These are phyloP conservation scores for Babyrousa celebensis DNA, from an alignment of 2,797 vertebrate genomes.

Conservation along the genomic window DNA sequence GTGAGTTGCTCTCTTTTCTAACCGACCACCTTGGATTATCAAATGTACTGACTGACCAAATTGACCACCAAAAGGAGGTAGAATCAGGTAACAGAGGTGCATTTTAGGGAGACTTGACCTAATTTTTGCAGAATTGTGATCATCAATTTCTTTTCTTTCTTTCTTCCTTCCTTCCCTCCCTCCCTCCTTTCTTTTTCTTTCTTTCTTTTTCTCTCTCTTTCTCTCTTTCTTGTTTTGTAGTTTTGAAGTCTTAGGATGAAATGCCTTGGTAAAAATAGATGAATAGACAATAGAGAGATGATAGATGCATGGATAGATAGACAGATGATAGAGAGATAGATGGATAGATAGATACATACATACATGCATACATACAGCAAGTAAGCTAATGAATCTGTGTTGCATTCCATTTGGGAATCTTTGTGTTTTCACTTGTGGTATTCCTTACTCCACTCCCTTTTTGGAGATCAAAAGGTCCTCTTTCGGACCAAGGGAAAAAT, in stretches of 20 bases:
- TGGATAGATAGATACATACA: too few species aligned
- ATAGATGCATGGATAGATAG: neutral
- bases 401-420: slow-evolving; percentile 55
- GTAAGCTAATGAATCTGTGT: slow-evolving; percentile 13
- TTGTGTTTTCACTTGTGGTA: slow-evolving; percentile 45
- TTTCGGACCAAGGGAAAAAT: slow-evolving; percentile 83
- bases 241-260: slow-evolving; percentile 65
- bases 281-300: neutral
- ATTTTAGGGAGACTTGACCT: neutral
- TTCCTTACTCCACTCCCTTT: slow-evolving; percentile 11
- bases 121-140: slow-evolving; percentile 83
- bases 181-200: neutral
- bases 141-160: slow-evolving; percentile 77
- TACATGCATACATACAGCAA: too few species aligned
- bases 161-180: neutral
- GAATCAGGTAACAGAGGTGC: neutral
- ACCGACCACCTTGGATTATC: neutral
- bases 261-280: neutral
- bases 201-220: slow-evolving; percentile 32
- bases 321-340: neutral
- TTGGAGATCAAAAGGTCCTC: slow-evolving; percentile 81
- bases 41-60: slow-evolving; percentile 1
- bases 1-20: neutral
- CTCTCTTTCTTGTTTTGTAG: neutral
- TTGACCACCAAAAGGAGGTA: neutral